Evolutionary conservation across 2,888 invertebrate genomes (phyloP), one percentile per base, ranked within the genome.

Genomic region (Ophraella communa): DNA sequence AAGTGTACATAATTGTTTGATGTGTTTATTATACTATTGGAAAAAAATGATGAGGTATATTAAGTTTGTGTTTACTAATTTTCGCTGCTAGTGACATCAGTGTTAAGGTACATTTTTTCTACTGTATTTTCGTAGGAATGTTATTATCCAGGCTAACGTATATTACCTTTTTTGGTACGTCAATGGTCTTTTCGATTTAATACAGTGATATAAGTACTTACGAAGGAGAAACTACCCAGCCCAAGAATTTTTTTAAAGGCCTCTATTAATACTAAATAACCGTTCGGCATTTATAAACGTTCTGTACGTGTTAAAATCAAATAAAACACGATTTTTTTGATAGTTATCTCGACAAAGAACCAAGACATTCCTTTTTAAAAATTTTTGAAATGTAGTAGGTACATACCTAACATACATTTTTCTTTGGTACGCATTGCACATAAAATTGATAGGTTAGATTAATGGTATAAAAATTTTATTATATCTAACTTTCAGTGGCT

Each of bases 261-360:
- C 8, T 51, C 51, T 59, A 51, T 49, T 59, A 59, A 59, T 59
- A 51, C 14, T 21, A 17, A 17, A 51, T 51, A 51, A 7, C 51
- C 24, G 24, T 23, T 24, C 8, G 23, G 23, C 39, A 51, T 59
- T 59, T 42, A 45, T 42, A 33, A 49, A 49, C 33, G 57, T 58
- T 47, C 33, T 14, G n/a, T 35, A 33, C 21, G 23, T 14, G 20
- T 35, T n/a, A 20, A 33, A 35, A 45, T 30, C 47, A n/a, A 33
- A 57, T 30, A 44, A 30, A 30, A 14, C 39, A 39, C 24, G 11
- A 35, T 47, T 58, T 57, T 58, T 49, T 20, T 10, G 27, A 44
- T 21, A 3, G 4, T 4, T 45, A 45, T 21, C 20, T 21, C n/a
- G 11, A 45, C 21, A 21, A 45, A 21, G n/a, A 11, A 20, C 18